Percentiles rank a stretch among this genome's conserved stretches.
Evolutionary conservation across 2,888 invertebrate species (phyloP).

Genomic region (Cylloceria caligata): DNA sequence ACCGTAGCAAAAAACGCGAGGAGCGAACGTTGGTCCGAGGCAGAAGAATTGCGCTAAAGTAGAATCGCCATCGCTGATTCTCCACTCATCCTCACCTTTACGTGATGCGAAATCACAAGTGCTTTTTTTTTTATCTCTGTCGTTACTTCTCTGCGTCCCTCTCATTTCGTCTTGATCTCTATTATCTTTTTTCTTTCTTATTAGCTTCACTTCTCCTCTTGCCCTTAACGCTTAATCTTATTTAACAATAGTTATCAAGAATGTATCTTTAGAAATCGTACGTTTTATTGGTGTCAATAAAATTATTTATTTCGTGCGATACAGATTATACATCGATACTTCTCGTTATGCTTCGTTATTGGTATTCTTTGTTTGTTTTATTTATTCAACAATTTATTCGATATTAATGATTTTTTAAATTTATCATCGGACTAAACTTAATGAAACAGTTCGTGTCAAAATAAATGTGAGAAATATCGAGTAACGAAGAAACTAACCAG

Average conservation of each 20-base stretch:
- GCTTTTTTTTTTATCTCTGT: conserved; percentile 1
- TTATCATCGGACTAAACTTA: no score
- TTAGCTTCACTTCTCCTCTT: neutral
- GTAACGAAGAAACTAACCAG: no score
- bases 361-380: no score
- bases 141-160: neutral
- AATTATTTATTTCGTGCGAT: neutral
- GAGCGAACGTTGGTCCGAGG: conserved; percentile 9
- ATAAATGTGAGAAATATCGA: no score
- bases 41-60: conserved; percentile 45
- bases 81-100: conserved; percentile 54
- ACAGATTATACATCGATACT: neutral
- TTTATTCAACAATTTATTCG: no score
- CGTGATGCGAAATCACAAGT: conserved; percentile 56
- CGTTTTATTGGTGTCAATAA: no score
- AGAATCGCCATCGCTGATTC: conserved; percentile 53
- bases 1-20: conserved; percentile 18
- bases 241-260: conserved; percentile 11
- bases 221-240: conserved; percentile 5
- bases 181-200: conserved; percentile 1
- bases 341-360: neutral
- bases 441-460: no score
- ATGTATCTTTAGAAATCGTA: neutral
- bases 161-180: neutral
- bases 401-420: no score